Evolutionary conservation across 2,888 invertebrate genomes (phyloP), one percentile per base, ranked within the genome.

Genomic region (Julus scanicus): DNA sequence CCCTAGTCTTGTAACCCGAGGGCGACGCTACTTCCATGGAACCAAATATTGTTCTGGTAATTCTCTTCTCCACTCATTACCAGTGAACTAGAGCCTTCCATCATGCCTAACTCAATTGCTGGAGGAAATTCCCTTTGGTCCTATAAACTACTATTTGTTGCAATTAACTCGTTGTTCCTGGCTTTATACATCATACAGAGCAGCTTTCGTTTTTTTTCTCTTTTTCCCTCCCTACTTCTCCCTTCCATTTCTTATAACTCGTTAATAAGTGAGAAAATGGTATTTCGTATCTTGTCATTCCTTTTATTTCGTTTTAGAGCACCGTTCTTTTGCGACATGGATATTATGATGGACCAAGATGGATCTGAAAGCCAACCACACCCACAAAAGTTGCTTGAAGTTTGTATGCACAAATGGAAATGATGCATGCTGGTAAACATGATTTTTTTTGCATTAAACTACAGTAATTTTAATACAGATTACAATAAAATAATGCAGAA

Each of bases 21-120:
- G 63, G 63, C 63, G 9, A 53, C 53, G 53, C 11, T 53, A 8
- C 53, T 53, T 53, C 9, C 15, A 9, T 15, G 53, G 13, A 63
- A 63, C 63, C 63, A 63, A 63, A 63, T 63, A 63, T 63, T 63
- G 63, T 63, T 17, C 5, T 63, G n/a, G 63, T n/a, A 63, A 63
- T 63, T 63, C 63, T 5, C 63, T 63, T n/a, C 63, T 63, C 5
- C 63, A 63, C 63, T 63, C 63, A 63, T 63, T 63, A 63, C n/a
- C n/a, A 63, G 63, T 63, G 63, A 63, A 63, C 63, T 63, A 63
- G 63, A 63, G 63, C 63, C 63, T 63, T 63, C 63, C 63, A 63
- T 63, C 63, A 63, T 17, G 11, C 63, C 63, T 63, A 63, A 63
- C 63, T 63, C 63, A 63, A 63, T 63, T 63, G 63, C n/a, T 63